phyloP scores from a whole-genome alignment of 2,888 invertebrate genomes.

The Conistra vaccinii region DNA sequence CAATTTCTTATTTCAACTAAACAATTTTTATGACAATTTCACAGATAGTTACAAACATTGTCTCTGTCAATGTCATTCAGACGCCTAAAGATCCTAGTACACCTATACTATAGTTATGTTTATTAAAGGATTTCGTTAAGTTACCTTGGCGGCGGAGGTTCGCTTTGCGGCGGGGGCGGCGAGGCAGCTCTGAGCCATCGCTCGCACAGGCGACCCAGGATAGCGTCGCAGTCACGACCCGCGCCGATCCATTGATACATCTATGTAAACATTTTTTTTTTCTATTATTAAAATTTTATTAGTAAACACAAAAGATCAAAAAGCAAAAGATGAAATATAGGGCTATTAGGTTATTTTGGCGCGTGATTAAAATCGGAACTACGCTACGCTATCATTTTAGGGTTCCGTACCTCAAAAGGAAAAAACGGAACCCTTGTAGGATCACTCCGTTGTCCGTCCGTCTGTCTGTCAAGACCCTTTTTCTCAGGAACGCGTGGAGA shows the following conservation, averaged over 20 bases:
- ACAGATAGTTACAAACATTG: neutral
- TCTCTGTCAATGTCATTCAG: neutral
- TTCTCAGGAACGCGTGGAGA: too few relatives aligned
- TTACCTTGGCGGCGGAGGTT: conserved; percentile 83
- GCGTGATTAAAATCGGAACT: neutral
- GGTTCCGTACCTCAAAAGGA: too few relatives aligned
- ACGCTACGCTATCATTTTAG: too few relatives aligned
- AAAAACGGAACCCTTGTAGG: too few relatives aligned
- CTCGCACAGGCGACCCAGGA: conserved; percentile 93
- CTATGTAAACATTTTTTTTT: conserved; percentile 63
- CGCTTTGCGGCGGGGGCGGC: conserved; percentile 73
- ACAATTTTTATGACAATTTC: neutral
- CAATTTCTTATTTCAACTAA: too few relatives aligned
- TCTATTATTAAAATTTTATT: neutral
- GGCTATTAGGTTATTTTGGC: neutral
- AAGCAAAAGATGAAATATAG: neutral
- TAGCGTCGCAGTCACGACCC: conserved; percentile 96
- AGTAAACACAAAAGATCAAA: neutral
- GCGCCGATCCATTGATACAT: conserved; percentile 98
- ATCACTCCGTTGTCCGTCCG: too few relatives aligned
- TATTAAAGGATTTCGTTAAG: neutral
- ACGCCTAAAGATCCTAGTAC: neutral
- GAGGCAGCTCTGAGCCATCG: conserved; percentile 93
- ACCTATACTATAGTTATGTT: neutral
- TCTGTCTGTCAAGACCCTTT: too few relatives aligned